A percentile compares a stretch with the other conserved stretches of the same genome.
Conservation (phyloP, 1,140 invertebrate species). For the Chironomus tepperi region DNA sequence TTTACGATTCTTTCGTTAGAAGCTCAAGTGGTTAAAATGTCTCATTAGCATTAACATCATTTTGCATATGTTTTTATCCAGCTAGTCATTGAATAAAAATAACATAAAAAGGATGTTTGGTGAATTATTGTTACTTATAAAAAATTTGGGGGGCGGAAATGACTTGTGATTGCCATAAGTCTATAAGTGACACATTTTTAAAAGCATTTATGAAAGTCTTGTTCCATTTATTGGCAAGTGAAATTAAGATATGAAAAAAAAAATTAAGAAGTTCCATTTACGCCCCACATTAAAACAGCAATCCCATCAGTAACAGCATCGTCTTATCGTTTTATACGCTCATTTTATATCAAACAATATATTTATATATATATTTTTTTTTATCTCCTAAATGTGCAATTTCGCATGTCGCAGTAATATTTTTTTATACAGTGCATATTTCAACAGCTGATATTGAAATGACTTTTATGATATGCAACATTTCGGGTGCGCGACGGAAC, state of each 20-base stretch:
- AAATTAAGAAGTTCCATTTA: not conserved
- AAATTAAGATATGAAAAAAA: no score
- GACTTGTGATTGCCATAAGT: not conserved
- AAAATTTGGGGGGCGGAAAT: not conserved
- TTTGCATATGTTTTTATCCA: no score
- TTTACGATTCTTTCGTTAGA: no score
- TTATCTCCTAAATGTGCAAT: not conserved
- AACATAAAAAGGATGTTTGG: constrained; percentile 8
- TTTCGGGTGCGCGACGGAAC: not conserved
- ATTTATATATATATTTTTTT: not conserved
- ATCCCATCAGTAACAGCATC: no score
- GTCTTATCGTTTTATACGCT: no score
- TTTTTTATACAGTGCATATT: not conserved
- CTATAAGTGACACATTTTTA: not conserved
- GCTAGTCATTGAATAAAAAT: no score
- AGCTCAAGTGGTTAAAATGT: no score
- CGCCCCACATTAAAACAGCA: not conserved
- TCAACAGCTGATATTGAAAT: constrained; percentile 7
- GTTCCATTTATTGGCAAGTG: no score
- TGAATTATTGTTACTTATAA: not conserved
- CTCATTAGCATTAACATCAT: no score
- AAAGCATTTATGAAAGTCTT: no score
- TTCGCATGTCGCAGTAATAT: not conserved
- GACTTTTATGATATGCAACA: not conserved
- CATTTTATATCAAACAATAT: no score